Base-by-base conservation (phyloP, 2,888 invertebrate species). In the Vesta saturnalis region DNA sequence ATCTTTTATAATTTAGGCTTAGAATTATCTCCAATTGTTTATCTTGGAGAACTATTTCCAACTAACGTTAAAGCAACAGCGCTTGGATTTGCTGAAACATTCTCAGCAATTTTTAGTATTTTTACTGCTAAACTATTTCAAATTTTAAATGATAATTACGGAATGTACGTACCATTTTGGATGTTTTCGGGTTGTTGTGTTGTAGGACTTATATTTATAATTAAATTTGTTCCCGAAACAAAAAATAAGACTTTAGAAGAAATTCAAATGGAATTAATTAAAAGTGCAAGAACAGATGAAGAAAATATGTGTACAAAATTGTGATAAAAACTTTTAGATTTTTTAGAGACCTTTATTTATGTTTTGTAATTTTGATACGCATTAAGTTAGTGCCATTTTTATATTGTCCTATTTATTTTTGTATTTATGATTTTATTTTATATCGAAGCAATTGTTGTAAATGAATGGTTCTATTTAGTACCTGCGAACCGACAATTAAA, bases 201-300 rank as follows among this genome's bases (percentile, higher is more conserved):
- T 19, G 70, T 89, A 65, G 90, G 91, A 0, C 83, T 90, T 57
- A 81, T 88, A 65, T 90, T 89, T 79, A 88, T 91, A 77, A 74
- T 86, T 43, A 82, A 86, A 22, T 82, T 87, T 72, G 86, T 91
- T 19, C 90, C 91, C 0, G 91, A 91, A 82, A 91, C 91, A 1
- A 91, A 90, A 80, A 90, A 90, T 65, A 91, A 90, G 77, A 90
- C 90, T 5, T 86, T 91, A 77, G 86, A 89, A 61, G 87, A 89
- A 76, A 91, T 91, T 75, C 91, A 91, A 77, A 49, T 49, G 47
- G 47, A 49, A 49, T 15, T 49, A 3, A 49, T 49, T 49, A 49
- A 49, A 49, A 49, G 47, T 49, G 47, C 47, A 14, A 49, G 6
- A 39, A 39, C 39, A 8, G 15, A 49, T 49, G 47, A 49, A 1